Evolutionary conservation across 2,888 invertebrate species (phyloP).

Genomic region (Drosophila prostipennis): DNA sequence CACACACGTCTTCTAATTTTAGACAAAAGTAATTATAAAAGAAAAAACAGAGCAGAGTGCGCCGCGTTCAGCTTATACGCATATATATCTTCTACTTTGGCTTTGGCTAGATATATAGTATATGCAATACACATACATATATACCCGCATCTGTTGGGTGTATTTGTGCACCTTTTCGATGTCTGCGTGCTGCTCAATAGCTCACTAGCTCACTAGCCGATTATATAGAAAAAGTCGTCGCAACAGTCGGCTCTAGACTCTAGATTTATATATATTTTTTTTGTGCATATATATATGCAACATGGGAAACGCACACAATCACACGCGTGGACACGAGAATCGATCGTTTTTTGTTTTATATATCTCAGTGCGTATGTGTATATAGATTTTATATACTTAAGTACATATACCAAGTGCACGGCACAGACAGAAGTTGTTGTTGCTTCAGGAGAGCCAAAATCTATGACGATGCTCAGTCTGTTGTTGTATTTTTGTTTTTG

Average conservation of each 20-base stretch:
- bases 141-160: constrained; percentile 32
- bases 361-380: constrained; percentile 23
- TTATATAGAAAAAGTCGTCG: constrained; percentile 72
- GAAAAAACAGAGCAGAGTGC: constrained; percentile 81
- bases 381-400: constrained; percentile 7
- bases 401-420: constrained; percentile 42
- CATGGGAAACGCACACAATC: constrained; percentile 57
- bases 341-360: constrained; percentile 44
- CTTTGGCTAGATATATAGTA: constrained; percentile 74
- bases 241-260: constrained; percentile 53
- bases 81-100: constrained; percentile 76
- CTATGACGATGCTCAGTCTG: constrained; percentile 39
- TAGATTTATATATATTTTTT: constrained; percentile 22
- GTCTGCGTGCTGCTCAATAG: constrained; percentile 32
- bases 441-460: constrained; percentile 51
- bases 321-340: constrained; percentile 24
- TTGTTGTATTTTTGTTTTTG: constrained; percentile 1
- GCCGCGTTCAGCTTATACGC: constrained; percentile 77
- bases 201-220: constrained; percentile 28
- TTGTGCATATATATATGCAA: constrained; percentile 34
- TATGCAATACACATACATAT: constrained; percentile 19
- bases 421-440: constrained; percentile 69
- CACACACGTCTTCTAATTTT: constrained; percentile 84
- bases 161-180: constrained; percentile 22
- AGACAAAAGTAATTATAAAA: constrained; percentile 84